Conservation (phyloP, 1,140 invertebrate species). For the Carposina sasakii region DNA sequence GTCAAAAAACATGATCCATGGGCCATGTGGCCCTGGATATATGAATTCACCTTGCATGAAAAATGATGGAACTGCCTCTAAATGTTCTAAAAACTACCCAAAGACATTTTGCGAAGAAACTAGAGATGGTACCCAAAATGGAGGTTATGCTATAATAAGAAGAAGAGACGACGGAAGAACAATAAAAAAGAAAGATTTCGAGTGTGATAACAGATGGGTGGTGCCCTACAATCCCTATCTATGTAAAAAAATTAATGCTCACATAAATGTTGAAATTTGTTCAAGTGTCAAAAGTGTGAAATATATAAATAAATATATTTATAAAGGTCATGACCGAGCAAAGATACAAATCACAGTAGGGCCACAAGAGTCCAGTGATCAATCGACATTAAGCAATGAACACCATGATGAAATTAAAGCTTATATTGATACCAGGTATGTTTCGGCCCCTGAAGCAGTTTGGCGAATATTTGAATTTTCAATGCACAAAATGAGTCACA, state of each 20-base stretch:
- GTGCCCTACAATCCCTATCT: slow-evolving; percentile 19
- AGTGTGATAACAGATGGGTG: slow-evolving; percentile 19
- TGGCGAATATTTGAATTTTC: slow-evolving; percentile 19
- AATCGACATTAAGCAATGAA: no score
- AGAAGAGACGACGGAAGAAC: no score
- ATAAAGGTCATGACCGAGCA: slow-evolving; percentile 18
- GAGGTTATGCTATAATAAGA: slow-evolving; percentile 13
- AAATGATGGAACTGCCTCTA: no score
- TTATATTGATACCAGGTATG: slow-evolving; percentile 13
- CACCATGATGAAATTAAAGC: slow-evolving; percentile 11
- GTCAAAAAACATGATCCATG: slow-evolving; percentile 14
- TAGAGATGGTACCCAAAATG: slow-evolving; percentile 17
- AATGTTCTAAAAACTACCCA: no score
- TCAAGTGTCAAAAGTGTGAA: slow-evolving; percentile 13
- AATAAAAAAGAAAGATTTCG: no score
- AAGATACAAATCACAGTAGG: slow-evolving; percentile 13
- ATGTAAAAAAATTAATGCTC: slow-evolving; percentile 20
- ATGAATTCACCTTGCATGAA: slow-evolving; percentile 16
- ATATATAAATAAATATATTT: slow-evolving; percentile 20
- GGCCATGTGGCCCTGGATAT: slow-evolving; percentile 14
- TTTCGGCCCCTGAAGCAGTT: slow-evolving; percentile 13
- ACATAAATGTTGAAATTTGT: slow-evolving; percentile 14
- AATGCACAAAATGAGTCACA: slow-evolving; percentile 15
- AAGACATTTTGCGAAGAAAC: no score
- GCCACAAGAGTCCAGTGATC: no score